Conservation (phyloP, 2,888 invertebrate genomes). For the Coelopa pilipes region DNA sequence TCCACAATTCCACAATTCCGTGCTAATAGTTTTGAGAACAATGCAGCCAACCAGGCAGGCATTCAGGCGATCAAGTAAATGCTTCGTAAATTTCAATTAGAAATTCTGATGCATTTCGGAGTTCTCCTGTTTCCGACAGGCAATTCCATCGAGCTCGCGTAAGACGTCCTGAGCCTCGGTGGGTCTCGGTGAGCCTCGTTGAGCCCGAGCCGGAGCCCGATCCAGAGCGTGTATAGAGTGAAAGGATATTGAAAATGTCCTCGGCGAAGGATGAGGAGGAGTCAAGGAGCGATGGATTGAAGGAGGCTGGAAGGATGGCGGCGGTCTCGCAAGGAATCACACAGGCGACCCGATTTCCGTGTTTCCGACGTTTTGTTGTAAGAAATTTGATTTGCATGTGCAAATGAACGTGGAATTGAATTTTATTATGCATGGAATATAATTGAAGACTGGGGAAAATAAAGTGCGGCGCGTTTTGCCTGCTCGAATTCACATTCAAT, state of each 20-base stretch:
- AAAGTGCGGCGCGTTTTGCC: conserved; percentile 1
- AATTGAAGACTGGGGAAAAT: conserved; percentile 34
- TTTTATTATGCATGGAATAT: conserved; percentile 61
- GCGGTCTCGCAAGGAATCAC: neutral
- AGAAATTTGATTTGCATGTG: conserved; percentile 57
- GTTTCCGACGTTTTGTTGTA: conserved; percentile 15
- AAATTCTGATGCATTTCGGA: conserved; percentile 23
- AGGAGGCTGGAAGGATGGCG: neutral
- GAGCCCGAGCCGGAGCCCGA: neutral
- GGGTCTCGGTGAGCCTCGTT: neutral
- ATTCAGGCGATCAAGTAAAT: neutral
- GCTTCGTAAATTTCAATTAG: conserved; percentile 5
- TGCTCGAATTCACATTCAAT: conserved; percentile 20
- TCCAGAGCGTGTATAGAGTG: neutral
- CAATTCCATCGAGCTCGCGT: conserved; percentile 12
- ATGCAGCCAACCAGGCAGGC: neutral
- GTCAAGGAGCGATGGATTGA: too few species aligned
- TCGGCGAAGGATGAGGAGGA: neutral
- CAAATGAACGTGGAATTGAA: conserved; percentile 61
- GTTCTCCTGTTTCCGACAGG: conserved; percentile 32
- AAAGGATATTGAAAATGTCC: conserved; percentile 13
- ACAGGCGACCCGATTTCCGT: neutral
- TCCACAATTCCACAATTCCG: neutral
- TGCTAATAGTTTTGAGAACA: conserved; percentile 8
- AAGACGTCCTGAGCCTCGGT: neutral